Percentiles rank a stretch among this genome's conserved stretches.
These are phyloP conservation scores for Drosophila sp. DNA, from an alignment of 1,140 invertebrate genomes.

Conservation along the genomic window DNA sequence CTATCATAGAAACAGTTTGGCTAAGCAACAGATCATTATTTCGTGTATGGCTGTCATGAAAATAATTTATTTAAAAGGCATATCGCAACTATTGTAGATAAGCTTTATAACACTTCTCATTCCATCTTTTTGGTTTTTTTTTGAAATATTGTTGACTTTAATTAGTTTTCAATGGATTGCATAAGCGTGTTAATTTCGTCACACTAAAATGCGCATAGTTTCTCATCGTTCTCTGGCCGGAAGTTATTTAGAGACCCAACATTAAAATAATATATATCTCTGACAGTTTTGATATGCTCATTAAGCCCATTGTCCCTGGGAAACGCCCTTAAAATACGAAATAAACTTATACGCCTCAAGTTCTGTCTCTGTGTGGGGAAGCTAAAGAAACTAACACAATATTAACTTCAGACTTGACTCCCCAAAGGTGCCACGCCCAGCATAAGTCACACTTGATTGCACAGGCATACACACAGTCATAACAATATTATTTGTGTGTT, in stretches of 20 bases:
- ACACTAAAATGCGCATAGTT: slow-evolving; percentile 42
- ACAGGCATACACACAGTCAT: slow-evolving; percentile 7
- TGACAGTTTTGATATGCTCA: slow-evolving; percentile 42
- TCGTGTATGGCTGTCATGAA: slow-evolving; percentile 25
- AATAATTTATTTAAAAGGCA: slow-evolving; percentile 33
- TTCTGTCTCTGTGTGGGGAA: slow-evolving; percentile 1
- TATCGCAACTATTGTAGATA: neutral
- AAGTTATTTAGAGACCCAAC: slow-evolving; percentile 24
- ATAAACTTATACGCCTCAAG: slow-evolving; percentile 5
- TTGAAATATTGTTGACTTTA: slow-evolving; percentile 18
- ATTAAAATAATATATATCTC: slow-evolving; percentile 24
- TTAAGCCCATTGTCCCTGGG: slow-evolving; percentile 40
- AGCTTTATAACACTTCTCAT: slow-evolving; percentile 14
- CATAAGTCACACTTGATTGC: slow-evolving; percentile 74
- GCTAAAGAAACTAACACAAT: slow-evolving; percentile 8
- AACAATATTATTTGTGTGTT: slow-evolving; percentile 22
- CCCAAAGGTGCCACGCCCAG: slow-evolving; percentile 33
- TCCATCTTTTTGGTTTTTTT: neutral
- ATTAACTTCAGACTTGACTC: slow-evolving; percentile 18
- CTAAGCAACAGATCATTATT: slow-evolving; percentile 7
- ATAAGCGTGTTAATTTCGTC: slow-evolving; percentile 48
- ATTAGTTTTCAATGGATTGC: slow-evolving; percentile 49
- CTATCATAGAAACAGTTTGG: slow-evolving; percentile 22
- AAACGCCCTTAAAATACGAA: slow-evolving; percentile 32
- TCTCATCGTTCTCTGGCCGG: slow-evolving; percentile 45